Conservation (phyloP, 2,113 vertebrate genomes). For the Pangasianodon gigas region DNA sequence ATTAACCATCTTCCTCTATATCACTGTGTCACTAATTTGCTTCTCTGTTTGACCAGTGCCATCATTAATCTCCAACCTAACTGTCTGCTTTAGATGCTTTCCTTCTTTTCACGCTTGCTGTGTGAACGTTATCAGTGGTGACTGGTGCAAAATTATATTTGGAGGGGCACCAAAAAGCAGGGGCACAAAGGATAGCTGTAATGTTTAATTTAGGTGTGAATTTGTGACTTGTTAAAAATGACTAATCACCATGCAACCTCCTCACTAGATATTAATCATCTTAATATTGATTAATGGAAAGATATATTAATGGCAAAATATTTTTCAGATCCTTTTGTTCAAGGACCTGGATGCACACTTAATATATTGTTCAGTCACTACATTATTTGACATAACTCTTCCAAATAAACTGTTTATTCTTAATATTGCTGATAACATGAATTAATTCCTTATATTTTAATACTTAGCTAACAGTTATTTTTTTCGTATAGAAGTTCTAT, state of each 20-base stretch:
- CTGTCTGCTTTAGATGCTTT: background rate
- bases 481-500: background rate
- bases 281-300: background rate
- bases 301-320: background rate
- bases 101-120: conserved; percentile 13
- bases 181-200: background rate
- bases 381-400: background rate
- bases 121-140: background rate
- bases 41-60: background rate
- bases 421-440: background rate
- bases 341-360: background rate
- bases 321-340: background rate
- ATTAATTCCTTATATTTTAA: background rate
- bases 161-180: conserved; percentile 3
- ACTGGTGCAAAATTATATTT: background rate
- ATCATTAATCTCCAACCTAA: conserved; percentile 5
- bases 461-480: background rate
- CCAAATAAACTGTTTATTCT: background rate
- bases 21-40: background rate
- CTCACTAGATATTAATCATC: background rate
- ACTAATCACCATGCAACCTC: conserved; percentile 1
- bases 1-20: background rate
- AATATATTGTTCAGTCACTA: background rate
- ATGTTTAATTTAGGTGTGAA: conserved; percentile 11
- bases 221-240: conserved; percentile 11